Evolutionary conservation across 2,888 invertebrate genomes (phyloP), one percentile per base, ranked within the genome.

Genomic region (Cepaea hortensis): DNA sequence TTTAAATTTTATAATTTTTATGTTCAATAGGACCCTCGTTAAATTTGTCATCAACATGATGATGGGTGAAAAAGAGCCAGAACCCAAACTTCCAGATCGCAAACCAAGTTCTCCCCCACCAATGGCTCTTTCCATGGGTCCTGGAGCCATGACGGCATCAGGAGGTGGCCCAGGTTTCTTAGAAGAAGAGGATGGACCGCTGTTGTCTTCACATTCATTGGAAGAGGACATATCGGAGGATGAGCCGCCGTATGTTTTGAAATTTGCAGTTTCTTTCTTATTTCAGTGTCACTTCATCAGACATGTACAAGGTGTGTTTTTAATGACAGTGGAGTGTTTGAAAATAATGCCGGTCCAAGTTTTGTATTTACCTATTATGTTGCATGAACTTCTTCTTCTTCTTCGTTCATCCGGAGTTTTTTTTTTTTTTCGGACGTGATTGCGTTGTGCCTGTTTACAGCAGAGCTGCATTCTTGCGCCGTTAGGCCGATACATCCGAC

Each of bases 61-160:
- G 94, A 79, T 62, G 79, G 79, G 62, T 92, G 94, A 94, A 85
- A 90, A 89, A 50, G 89, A 89, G 79, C 91, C 91, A 72, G 87
- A 88, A 55, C 18, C 85, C 3, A 97, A 90, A 97, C 97, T 0
- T 96, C 97, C 94, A 96, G 96, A 90, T 6, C 79, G 79, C 15
- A 83, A 80, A 96, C 97, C 91, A 97, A 97, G 1, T 96, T 91
- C 97, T 97, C 89, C 92, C 85, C 97, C 97, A 94, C 98, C 91
- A 18, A 88, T 89, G 70, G 87, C 89, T 65, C 81, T 89, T 5
- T 88, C 90, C 18, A 87, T 88, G 68, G 90, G 88, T 20, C 87
- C 89, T 55, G 75, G 88, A 73, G 88, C 88, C 15, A 85, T 88
- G 75, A 85, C 86, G 35, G 82, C 83, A 7, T 65, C 85, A 61